Percentiles rank a stretch among this genome's conserved stretches.
Conservation (phyloP, 1,140 invertebrate species). For the Acyrthosiphon pisum region DNA sequence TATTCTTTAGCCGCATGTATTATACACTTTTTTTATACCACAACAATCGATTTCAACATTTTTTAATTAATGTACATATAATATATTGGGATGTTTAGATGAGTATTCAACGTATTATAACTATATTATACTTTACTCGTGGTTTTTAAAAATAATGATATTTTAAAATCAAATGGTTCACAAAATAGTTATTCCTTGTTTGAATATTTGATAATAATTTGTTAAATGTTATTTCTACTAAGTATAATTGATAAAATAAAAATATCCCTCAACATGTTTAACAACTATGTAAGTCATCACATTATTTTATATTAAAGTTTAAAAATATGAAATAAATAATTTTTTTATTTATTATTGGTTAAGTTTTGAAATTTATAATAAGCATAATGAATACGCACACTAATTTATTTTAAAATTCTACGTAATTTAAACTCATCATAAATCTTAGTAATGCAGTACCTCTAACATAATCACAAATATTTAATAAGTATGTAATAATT, state of each 20-base stretch:
- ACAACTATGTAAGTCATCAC: too few species aligned
- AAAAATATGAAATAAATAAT: background rate
- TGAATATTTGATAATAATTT: too few species aligned
- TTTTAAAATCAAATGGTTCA: too few species aligned
- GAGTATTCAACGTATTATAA: too few species aligned
- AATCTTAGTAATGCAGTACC: background rate
- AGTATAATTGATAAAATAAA: too few species aligned
- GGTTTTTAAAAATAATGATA: too few species aligned
- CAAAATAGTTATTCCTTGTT: too few species aligned
- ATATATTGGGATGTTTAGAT: background rate
- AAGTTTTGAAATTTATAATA: too few species aligned
- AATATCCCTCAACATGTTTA: too few species aligned
- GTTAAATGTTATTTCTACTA: too few species aligned
- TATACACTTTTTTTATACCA: background rate
- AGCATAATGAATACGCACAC: too few species aligned
- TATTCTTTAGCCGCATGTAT: background rate
- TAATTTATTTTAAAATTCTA: background rate
- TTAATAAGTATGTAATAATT: background rate
- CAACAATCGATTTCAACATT: background rate
- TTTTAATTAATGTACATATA: background rate
- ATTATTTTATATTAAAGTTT: background rate
- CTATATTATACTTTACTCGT: too few species aligned
- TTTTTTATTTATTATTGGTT: background rate
- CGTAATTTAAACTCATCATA: background rate
- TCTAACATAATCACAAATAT: background rate